These are phyloP conservation scores for Agrochola lota DNA, from an alignment of 2,888 invertebrate species.

Conservation along the genomic window DNA sequence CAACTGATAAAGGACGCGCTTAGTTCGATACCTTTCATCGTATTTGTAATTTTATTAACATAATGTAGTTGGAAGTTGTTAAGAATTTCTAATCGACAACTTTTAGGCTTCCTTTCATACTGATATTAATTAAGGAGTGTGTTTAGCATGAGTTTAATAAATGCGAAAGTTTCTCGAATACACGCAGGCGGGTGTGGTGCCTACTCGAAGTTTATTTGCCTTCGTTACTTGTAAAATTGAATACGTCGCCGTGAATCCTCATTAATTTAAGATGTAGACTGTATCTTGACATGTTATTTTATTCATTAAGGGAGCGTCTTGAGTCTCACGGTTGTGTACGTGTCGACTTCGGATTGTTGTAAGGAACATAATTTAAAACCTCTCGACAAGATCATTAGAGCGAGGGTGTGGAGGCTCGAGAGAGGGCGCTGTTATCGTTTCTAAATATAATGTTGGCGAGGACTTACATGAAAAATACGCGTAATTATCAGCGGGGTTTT, in stretches of 20 bases:
- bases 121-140: slow-evolving; percentile 87
- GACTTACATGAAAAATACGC: slow-evolving; percentile 28
- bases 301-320: slow-evolving; percentile 87
- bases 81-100: slow-evolving; percentile 84
- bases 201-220: slow-evolving; percentile 85
- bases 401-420: slow-evolving; percentile 66
- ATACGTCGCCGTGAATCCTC: slow-evolving; percentile 87
- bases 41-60: slow-evolving; percentile 79
- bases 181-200: slow-evolving; percentile 61
- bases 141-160: slow-evolving; percentile 83
- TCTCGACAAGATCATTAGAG: slow-evolving; percentile 86
- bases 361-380: slow-evolving; percentile 88
- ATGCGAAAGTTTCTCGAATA: slow-evolving; percentile 78
- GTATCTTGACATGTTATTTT: slow-evolving; percentile 90
- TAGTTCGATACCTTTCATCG: slow-evolving; percentile 74
- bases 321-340: slow-evolving; percentile 81
- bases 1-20: slow-evolving; percentile 78
- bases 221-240: slow-evolving; percentile 88
- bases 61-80: slow-evolving; percentile 75
- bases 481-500: slow-evolving; percentile 40
- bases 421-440: slow-evolving; percentile 66
- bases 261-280: slow-evolving; percentile 89
- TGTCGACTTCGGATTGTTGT: slow-evolving; percentile 87
- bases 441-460: slow-evolving; percentile 54
- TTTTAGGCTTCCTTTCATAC: slow-evolving; percentile 87